These are phyloP conservation scores for Xestia rhomboidea DNA, from an alignment of 2,888 invertebrate species.

Conservation along the genomic window DNA sequence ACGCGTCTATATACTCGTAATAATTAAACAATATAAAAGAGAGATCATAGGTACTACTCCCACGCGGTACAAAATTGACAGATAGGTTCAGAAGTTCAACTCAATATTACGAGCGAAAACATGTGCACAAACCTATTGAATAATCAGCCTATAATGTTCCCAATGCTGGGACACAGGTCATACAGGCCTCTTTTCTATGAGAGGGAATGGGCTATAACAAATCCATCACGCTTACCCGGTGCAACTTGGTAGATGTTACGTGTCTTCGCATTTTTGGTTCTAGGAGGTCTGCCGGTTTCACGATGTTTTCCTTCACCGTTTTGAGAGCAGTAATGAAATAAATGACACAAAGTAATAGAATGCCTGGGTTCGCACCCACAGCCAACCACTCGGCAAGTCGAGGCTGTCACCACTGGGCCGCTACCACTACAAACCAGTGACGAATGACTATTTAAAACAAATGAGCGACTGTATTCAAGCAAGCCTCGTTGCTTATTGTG, in stretches of 20 bases:
- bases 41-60: neutral
- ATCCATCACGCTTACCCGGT: neutral
- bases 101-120: neutral
- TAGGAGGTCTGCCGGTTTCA: too few relatives aligned
- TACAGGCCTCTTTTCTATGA: neutral
- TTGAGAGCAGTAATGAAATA: too few relatives aligned
- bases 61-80: neutral
- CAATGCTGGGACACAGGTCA: neutral
- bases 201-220: neutral
- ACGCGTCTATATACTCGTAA: conserved; percentile 14
- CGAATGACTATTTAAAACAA: neutral
- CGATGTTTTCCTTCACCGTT: too few relatives aligned
- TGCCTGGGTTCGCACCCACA: too few relatives aligned
- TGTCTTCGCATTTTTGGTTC: too few relatives aligned
- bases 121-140: neutral
- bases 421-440: neutral
- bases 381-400: too few relatives aligned
- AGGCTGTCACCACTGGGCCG: too few relatives aligned
- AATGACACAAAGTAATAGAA: too few relatives aligned
- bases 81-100: neutral
- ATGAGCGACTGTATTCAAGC: neutral
- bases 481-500: too few relatives aligned
- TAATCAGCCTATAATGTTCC: neutral
- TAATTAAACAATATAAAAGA: conserved; percentile 22
- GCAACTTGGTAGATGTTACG: neutral